These are phyloP conservation scores for Hipparchia semele DNA, from an alignment of 2,888 invertebrate genomes.

Conservation along the genomic window DNA sequence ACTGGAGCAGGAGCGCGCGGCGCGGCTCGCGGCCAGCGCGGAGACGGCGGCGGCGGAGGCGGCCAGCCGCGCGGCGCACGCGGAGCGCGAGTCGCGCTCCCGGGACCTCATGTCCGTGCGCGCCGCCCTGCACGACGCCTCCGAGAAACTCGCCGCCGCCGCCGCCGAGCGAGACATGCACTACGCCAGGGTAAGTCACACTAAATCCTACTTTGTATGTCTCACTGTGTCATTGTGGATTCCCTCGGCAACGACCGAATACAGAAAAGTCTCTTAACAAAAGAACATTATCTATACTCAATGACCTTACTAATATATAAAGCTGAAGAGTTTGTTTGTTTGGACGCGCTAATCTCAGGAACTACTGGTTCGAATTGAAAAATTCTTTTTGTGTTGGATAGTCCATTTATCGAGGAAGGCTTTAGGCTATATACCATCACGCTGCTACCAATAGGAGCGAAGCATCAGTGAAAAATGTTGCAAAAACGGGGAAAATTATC, in stretches of 20 bases:
- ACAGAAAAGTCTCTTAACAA: too few species aligned
- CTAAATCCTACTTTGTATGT: not conserved
- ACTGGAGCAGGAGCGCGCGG: conserved; percentile 95
- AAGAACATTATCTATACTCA: too few species aligned
- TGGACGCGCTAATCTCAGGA: too few species aligned
- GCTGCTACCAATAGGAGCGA: too few species aligned
- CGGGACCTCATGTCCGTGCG: conserved; percentile 70
- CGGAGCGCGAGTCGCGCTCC: conserved; percentile 77
- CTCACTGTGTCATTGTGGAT: not conserved
- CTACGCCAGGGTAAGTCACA: conserved; percentile 63
- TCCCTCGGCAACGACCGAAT: not conserved
- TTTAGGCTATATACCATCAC: too few species aligned
- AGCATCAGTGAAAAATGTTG: too few species aligned
- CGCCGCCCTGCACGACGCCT: conserved; percentile 66
- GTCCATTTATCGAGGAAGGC: too few species aligned
- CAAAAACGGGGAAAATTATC: too few species aligned
- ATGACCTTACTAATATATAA: too few species aligned
- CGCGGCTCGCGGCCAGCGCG: conserved; percentile 91
- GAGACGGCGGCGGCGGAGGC: conserved; percentile 86
- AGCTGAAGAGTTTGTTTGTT: too few species aligned
- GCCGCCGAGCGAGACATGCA: conserved; percentile 75
- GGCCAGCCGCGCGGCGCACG: conserved; percentile 66
- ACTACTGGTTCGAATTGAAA: too few species aligned
- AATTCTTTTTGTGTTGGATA: too few species aligned
- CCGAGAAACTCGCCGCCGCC: conserved; percentile 75